phyloP scores from a whole-genome alignment of 2,888 invertebrate species.

The Dynastes grantii region DNA sequence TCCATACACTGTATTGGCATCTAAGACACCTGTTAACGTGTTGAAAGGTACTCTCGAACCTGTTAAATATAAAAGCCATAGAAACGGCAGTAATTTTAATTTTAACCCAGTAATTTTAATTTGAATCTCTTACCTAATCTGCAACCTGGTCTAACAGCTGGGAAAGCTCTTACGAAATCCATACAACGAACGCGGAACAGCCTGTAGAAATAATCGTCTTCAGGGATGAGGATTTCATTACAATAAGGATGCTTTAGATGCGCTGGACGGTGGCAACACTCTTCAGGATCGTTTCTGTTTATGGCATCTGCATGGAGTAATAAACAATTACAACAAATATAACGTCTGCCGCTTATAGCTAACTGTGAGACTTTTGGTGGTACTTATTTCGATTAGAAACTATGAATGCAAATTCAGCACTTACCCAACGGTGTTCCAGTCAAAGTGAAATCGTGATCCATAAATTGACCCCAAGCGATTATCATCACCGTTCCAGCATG shows the following conservation, averaged over 20 bases:
- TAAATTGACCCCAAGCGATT: constrained; percentile 95
- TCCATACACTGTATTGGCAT: constrained; percentile 93
- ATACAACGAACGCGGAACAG: constrained; percentile 89
- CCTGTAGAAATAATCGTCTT: constrained; percentile 92
- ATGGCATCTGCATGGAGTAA: constrained; percentile 77
- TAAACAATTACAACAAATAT: not conserved
- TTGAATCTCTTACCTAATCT: constrained; percentile 77
- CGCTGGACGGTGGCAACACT: constrained; percentile 87
- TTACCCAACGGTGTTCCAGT: constrained; percentile 91
- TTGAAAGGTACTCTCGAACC: constrained; percentile 90
- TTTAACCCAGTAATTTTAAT: not conserved
- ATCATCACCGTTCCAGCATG: constrained; percentile 95
- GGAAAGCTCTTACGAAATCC: constrained; percentile 92
- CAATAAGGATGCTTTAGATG: constrained; percentile 93
- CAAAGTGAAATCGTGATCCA: constrained; percentile 94
- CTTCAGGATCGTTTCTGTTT: constrained; percentile 92
- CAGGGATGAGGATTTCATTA: constrained; percentile 90
- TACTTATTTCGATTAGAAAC: not conserved
- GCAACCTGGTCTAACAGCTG: constrained; percentile 90
- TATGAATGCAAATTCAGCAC: constrained; percentile 52
- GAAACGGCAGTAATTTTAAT: not conserved
- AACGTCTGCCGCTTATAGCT: not conserved
- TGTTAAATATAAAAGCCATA: constrained; percentile 60
- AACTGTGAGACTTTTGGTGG: not conserved
- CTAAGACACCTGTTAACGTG: constrained; percentile 88